Base-by-base conservation (phyloP, 92 coral and sea anemone species). In the Phenganax marumi region DNA sequence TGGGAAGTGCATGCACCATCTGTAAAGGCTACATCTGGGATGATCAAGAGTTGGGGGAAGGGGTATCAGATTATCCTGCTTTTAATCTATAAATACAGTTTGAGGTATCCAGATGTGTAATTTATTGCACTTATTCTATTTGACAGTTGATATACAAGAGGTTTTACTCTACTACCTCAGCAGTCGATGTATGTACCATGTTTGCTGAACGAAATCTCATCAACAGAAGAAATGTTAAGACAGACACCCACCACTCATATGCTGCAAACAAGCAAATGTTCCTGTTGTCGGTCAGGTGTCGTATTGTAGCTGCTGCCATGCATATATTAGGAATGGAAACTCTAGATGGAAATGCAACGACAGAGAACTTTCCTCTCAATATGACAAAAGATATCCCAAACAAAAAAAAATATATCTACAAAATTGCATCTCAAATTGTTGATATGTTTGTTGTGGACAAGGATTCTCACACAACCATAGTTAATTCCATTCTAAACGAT, bases 181-280 rank as follows among this genome's bases (percentile, higher is more conserved):
- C 88, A 46, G 58, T 69, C 26, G 86, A 85, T 58, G 68, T 66
- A 19, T 80, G 89, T 12, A 82, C 79, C 13, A 26, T 82, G 78
- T 82, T 82, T 82, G 83, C 89, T 50, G 87, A 87, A 52, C 56
- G 84, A 22, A 82, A 87, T 12, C 73, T 56, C 3, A 87, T 87
- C 8, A 82, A 87, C 79, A 13, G 89, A 12, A 66, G 85, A 79
- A 85, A 78, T 78, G 85, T 85, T n/a, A 77, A 76, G 85, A 82
- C 80, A 10, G 87, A 82, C 68, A 76, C 75, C 49, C 79, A 71
- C 14, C 81, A 85, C 50, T 84, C 85, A 4, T 79, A 85, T 70
- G 88, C 88, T 25, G 85, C 73, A 10, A 80, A 85, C 81, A 85
- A 85, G 61, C 88, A 85, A 74, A 70, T 85, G 85, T 85, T 85